Conservation (phyloP, 2,113 vertebrate genomes). For the Carettochelys insculpta region DNA sequence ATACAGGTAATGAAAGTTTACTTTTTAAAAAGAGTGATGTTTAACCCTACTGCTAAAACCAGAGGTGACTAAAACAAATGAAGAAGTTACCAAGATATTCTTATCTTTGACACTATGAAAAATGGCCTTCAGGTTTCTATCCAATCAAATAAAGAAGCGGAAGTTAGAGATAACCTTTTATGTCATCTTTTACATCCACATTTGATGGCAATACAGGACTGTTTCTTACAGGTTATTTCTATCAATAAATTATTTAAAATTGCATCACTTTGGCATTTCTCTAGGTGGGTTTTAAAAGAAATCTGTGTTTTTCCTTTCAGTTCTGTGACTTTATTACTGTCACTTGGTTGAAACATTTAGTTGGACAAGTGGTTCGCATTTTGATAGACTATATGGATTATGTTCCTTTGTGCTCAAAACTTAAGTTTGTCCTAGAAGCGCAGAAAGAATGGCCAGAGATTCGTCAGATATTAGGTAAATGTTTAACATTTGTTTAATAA, state of each 20-base stretch:
- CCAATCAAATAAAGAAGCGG: background rate
- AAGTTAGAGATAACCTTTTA: background rate
- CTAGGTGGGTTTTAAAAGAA: background rate
- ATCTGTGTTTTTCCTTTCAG: slow-evolving; percentile 69
- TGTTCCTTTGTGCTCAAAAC: slow-evolving; percentile 83
- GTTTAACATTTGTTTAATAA: background rate
- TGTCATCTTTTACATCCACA: background rate
- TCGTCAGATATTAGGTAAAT: slow-evolving; percentile 78
- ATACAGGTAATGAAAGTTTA: background rate
- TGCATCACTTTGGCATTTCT: background rate
- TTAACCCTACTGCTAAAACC: background rate
- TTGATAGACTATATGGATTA: slow-evolving; percentile 86
- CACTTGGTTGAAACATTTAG: slow-evolving; percentile 82
- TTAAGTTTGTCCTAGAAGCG: slow-evolving; percentile 79
- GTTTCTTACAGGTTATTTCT: background rate
- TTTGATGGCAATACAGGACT: background rate
- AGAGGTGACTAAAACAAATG: background rate
- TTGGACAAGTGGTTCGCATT: slow-evolving; percentile 77
- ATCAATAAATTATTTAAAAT: slow-evolving; percentile 9
- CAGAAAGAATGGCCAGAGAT: slow-evolving; percentile 86
- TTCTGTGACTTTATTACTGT: slow-evolving; percentile 89
- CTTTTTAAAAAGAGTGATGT: background rate
- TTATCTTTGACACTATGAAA: background rate
- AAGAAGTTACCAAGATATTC: background rate
- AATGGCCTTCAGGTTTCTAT: background rate